Evolutionary conservation across 2,888 invertebrate species (phyloP), one percentile per base, ranked within the genome.

Genomic region (Apamea anceps): DNA sequence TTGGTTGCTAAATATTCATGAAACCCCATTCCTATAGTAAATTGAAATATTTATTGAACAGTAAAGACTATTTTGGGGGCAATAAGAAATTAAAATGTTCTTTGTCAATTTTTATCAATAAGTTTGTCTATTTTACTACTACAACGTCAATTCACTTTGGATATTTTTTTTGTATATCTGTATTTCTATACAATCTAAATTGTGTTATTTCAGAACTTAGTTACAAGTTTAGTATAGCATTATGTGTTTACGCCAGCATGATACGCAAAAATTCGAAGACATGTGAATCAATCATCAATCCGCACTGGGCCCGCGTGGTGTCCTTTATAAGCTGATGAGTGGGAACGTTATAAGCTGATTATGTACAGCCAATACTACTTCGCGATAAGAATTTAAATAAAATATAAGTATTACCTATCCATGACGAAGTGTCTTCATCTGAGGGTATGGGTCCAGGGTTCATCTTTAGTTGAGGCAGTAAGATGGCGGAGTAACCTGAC

Each of bases 401-500:
- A 67, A 76, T 80, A 15, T 63, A 62, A 0, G 8, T 10, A 21
- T 37, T 63, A 91, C 97, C 98, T 90, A 98, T 97, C 98, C 98
- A 98, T 37, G 98, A 97, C 32, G 96, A 95, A 51, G 97, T 96
- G 75, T 95, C 95, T 28, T 94, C 93, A 62, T 96, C 96, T 12
- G 96, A 95, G 0, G 94, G 94, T 67, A 97, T 97, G 2, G 93
- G 92, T 71, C 96, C 95, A 60, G 93, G 93, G 1, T 93, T 89
- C 72, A 94, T 92, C 79, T 94, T 93, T 25, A 98, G 94, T 90
- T 98, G 98, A 0, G 98, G 98, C 71, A 98, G 93, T 57, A 98
- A 91, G 45, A 98, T 97, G 1, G 97, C 98, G 3, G 98, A 98
- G 92, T 97, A 98, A 0, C 98, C 98, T 0, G 97, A 97, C 0